phyloP scores from a whole-genome alignment of 2,113 vertebrate genomes.

The Anolis carolinensis region DNA sequence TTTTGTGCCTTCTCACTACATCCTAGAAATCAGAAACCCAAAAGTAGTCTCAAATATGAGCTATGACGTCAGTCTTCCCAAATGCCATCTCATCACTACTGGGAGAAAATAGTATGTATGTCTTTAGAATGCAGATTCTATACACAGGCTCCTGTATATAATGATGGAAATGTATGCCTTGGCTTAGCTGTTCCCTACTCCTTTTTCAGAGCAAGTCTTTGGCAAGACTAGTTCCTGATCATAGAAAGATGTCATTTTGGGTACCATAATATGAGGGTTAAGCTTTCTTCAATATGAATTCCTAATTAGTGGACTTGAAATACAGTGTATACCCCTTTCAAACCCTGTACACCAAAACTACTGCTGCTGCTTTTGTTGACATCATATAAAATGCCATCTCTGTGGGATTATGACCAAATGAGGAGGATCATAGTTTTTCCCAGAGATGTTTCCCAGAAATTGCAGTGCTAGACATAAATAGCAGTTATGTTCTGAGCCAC shows the following conservation, averaged over 20 bases:
- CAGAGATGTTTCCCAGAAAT: constrained; percentile 61
- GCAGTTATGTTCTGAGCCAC: constrained; percentile 50
- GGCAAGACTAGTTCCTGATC: not conserved
- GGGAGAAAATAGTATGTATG: not conserved
- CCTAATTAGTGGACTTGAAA: constrained; percentile 1
- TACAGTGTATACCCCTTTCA: not conserved
- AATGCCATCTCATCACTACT: not conserved
- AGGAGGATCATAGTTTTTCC: constrained; percentile 32
- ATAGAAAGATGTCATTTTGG: not conserved
- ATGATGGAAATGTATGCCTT: not conserved
- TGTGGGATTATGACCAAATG: constrained; percentile 39
- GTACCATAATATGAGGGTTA: not conserved
- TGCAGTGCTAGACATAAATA: constrained; percentile 39
- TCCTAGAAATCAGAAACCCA: not conserved
- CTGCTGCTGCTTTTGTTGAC: constrained; percentile 12
- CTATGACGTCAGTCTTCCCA: not conserved
- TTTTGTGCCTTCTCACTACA: not conserved
- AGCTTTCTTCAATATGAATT: not conserved
- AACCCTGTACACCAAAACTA: constrained; percentile 7
- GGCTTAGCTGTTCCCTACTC: not conserved
- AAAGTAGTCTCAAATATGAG: not conserved
- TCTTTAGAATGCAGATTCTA: not conserved
- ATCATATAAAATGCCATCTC: constrained; percentile 28
- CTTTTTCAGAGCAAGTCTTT: not conserved
- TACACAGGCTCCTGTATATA: not conserved